Base-by-base conservation (phyloP, 2,888 invertebrate genomes). In the Ctenicera cuprea region DNA sequence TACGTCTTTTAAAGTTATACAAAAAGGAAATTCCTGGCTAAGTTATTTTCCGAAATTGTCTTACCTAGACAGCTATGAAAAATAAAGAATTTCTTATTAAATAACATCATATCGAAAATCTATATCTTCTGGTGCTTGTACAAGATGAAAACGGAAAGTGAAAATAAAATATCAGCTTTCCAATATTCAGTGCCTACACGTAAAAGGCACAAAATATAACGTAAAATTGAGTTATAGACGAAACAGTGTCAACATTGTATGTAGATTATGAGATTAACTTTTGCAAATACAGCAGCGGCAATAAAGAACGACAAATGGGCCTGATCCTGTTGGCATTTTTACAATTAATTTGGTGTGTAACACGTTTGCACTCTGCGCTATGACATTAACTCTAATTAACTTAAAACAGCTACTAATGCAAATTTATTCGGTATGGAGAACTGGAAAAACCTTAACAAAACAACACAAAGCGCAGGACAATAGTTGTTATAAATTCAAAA, bases 1-100 rank as follows among this genome's bases (percentile, higher is more conserved):
- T 75, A 73, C 45, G 68, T 65, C 73, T 68, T 75, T 75, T 65
- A 72, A 73, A 73, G 64, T 73, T 73, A 65, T 70, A 70, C 65
- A 73, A 61, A 70, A 54, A 71, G 62, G 67, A 71, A 74, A 59
- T 48, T 61, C 67, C 48, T 9, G 33, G 71, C 16, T 45, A 67
- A 66, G 71, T 61, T 62, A 68, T 65, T 59, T 66, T 38, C 41
- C 33, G 38, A 74, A 74, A 71, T 74, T 71, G 74, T 71, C 63
- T 74, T 74, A 74, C 63, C 71, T 71, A 66, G 64, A 64, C 41
- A 62, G 61, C 64, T 71, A 64, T 57, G 70, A 71, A 64, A 69
- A 64, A 71, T 65, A 71, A 70, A 59, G 45, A 64, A 65, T 71
- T 54, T 71, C 45, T 43, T 71, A 65, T 71, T 71, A 64, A 63